Evolutionary conservation across 2,797 vertebrate species (phyloP).

Genomic region (Myotis vivesi): DNA sequence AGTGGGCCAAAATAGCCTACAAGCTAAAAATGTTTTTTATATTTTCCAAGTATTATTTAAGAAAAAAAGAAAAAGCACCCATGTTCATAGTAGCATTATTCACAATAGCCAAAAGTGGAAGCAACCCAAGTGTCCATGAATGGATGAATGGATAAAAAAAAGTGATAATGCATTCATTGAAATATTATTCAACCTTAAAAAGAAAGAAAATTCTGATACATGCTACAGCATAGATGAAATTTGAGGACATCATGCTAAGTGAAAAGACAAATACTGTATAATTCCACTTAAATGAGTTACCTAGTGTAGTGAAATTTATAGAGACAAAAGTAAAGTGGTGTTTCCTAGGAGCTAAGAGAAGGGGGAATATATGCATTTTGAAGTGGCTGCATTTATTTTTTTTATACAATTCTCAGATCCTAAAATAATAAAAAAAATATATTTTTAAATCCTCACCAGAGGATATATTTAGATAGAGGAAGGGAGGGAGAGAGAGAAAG

Average conservation of each 20-base stretch:
- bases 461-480: too few relatives aligned
- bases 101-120: not conserved
- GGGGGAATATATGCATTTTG: not conserved
- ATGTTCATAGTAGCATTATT: not conserved
- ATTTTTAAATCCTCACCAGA: too few relatives aligned
- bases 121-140: not conserved
- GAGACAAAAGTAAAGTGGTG: not conserved
- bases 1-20: not conserved
- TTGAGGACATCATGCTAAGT: not conserved
- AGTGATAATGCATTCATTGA: not conserved
- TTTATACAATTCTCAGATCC: not conserved
- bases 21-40: not conserved
- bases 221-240: not conserved
- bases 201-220: not conserved
- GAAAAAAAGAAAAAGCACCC: not conserved
- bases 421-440: not conserved
- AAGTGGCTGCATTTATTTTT: not conserved
- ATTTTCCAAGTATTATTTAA: not conserved
- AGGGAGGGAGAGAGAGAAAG: too few relatives aligned
- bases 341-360: not conserved
- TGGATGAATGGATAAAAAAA: not conserved
- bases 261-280: not conserved
- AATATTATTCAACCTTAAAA: not conserved
- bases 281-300: not conserved
- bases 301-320: not conserved